Evolutionary conservation across 2,113 vertebrate genomes (phyloP).

Genomic region (Rhipidura dahli): DNA sequence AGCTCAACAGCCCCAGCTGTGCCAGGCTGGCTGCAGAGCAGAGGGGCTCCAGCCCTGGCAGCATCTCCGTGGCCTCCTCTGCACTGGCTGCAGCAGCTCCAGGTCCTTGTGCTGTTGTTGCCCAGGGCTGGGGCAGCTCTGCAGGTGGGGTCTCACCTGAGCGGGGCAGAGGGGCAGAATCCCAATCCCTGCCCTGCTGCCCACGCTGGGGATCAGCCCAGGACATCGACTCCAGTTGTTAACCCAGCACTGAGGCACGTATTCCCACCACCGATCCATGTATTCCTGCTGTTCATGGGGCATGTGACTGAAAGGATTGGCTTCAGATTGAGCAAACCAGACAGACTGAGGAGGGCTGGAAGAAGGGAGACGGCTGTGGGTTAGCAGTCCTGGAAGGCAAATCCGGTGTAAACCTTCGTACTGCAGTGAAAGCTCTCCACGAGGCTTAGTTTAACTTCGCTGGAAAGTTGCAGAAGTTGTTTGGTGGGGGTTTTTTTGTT

Average conservation of each 20-base stretch:
- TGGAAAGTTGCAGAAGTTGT: background rate
- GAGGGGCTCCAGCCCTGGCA: background rate
- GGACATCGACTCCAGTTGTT: background rate
- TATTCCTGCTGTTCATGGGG: rapidly evolving
- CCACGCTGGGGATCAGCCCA: background rate
- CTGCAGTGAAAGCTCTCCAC: background rate
- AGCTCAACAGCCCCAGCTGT: background rate
- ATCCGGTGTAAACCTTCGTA: background rate
- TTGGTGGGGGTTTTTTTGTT: too few species aligned
- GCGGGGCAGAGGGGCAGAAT: background rate
- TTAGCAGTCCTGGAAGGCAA: background rate
- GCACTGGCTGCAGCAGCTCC: background rate
- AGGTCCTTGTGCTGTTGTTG: background rate
- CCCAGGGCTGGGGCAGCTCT: background rate
- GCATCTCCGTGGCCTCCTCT: background rate
- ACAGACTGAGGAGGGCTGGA: background rate
- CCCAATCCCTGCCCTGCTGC: background rate
- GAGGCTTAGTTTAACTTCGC: background rate
- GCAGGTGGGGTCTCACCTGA: background rate
- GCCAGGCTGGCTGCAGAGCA: background rate
- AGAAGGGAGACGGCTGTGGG: background rate
- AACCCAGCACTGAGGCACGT: rapidly evolving
- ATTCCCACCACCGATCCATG: background rate
- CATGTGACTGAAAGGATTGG: rapidly evolving
- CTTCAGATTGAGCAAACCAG: rapidly evolving